Base-by-base conservation (phyloP, 2,797 vertebrate species). In the Falco rusticolus region DNA sequence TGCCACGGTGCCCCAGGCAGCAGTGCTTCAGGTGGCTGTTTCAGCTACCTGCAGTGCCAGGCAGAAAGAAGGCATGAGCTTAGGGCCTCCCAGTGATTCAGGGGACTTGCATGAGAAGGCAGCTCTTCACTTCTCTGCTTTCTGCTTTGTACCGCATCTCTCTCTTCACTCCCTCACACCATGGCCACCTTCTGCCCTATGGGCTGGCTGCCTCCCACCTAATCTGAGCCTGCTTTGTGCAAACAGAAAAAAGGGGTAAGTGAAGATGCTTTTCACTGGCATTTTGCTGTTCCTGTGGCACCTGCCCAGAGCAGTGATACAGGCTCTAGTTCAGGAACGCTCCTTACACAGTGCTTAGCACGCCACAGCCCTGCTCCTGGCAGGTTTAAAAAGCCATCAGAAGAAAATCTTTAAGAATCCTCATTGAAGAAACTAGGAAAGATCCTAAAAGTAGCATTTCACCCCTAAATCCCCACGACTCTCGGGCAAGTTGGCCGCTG, bases 271-370 rank as follows among this genome's bases (percentile, higher is more conserved):
- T 26, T 61, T 78, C 31, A 10, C 37, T 61, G 84, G 20, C 43
- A 57, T 51, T 29, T 84, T 1, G 2, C 29, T 31, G 63, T 47
- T 50, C 69, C 2, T 2, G 8, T 14, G 31, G 69, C 11, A 5
- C 20, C 78, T 77, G 72, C 22, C 64, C 8, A 21, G 28, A 7
- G 1, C 0, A 8, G 47, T 0, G 1, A 5, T 7, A 18, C 0
- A 10, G 31, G 26, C 87, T 59, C 63, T 13, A 34, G n/a, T 57
- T 53, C 60, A 48, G 60, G 11, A 66, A 39, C 51, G 43, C 37
- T 14, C 47, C 53, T 11, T n/a, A 3, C 4, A 2, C 1, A 39
- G 57, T 0, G 0, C 48, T 26, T 11, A 8, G 12, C 9, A 59
- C 5, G 6, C 17, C 6, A 3, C 6, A 83, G 45, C 45, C 8